Percentiles rank a stretch among this genome's conserved stretches.
Evolutionary conservation across 2,888 invertebrate genomes (phyloP).

Genomic region (Dryadula phaetusa): DNA sequence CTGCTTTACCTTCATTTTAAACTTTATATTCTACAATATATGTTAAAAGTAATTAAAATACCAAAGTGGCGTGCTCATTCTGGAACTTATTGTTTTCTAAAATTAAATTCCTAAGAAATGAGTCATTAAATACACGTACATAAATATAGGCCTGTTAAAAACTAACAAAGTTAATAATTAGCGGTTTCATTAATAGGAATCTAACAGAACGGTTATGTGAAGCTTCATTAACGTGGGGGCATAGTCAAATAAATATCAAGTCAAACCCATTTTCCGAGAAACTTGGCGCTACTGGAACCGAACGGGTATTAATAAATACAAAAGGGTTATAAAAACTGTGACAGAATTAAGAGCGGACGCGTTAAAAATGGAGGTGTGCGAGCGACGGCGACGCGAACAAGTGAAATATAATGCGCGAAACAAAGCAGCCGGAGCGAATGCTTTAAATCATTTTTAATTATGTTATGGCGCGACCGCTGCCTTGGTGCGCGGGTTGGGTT

Average conservation of each 20-base stretch:
- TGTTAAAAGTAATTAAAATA: constrained; percentile 14
- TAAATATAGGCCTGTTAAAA: constrained; percentile 3
- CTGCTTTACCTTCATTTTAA: constrained; percentile 41
- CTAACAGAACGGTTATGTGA: constrained; percentile 74
- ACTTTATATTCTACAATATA: constrained; percentile 16
- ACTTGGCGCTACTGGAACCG: constrained; percentile 81
- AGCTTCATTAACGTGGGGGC: constrained; percentile 80
- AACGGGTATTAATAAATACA: constrained; percentile 82
- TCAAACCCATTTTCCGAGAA: constrained; percentile 81
- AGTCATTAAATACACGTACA: not conserved
- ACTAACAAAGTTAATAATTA: constrained; percentile 35
- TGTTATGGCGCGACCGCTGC: constrained; percentile 78
- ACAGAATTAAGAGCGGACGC: constrained; percentile 82
- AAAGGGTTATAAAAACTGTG: constrained; percentile 83
- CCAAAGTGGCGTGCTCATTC: not conserved
- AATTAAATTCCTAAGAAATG: constrained; percentile 24
- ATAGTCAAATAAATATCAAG: constrained; percentile 79
- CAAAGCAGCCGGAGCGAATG: constrained; percentile 85
- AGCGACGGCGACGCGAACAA: constrained; percentile 79
- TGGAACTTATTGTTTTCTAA: constrained; percentile 9
- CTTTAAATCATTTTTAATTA: constrained; percentile 85
- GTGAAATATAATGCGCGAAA: constrained; percentile 85
- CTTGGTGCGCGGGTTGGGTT: constrained; percentile 69
- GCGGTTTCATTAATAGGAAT: constrained; percentile 33
- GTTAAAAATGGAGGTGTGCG: constrained; percentile 75